phyloP scores from a whole-genome alignment of 2,113 vertebrate species.

The Pygathrix nemaeus region DNA sequence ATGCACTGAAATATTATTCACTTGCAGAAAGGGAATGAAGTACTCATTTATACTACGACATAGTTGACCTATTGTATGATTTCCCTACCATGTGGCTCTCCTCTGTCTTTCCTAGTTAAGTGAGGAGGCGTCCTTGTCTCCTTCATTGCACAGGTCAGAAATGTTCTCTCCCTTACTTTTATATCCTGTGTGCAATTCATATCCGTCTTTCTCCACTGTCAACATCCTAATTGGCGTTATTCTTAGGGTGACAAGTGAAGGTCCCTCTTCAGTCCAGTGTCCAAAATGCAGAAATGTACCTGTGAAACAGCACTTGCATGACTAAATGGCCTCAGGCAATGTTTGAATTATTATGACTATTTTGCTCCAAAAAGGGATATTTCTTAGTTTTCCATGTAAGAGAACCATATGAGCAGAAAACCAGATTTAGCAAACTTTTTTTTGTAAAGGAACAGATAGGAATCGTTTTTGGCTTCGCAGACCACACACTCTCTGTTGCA shows the following conservation, averaged over 20 bases:
- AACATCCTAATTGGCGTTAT: background rate
- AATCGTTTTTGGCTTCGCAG: background rate
- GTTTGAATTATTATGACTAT: background rate
- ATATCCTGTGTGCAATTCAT: background rate
- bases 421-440: background rate
- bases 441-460: background rate
- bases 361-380: background rate
- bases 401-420: background rate
- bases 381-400: conserved; percentile 5
- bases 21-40: no score
- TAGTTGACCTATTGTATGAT: no score
- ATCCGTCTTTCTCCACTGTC: background rate
- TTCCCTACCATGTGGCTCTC: background rate
- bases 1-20: no score
- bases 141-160: background rate
- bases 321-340: background rate
- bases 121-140: background rate
- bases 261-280: background rate
- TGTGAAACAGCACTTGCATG: background rate
- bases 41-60: no score
- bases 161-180: background rate
- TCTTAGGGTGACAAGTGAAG: background rate
- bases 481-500: background rate
- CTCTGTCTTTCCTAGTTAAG: background rate
- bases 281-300: background rate